A percentile compares a stretch with the other conserved stretches of the same genome.
Conservation (phyloP, 2,797 vertebrate genomes). For the Echiichthys vipera region DNA sequence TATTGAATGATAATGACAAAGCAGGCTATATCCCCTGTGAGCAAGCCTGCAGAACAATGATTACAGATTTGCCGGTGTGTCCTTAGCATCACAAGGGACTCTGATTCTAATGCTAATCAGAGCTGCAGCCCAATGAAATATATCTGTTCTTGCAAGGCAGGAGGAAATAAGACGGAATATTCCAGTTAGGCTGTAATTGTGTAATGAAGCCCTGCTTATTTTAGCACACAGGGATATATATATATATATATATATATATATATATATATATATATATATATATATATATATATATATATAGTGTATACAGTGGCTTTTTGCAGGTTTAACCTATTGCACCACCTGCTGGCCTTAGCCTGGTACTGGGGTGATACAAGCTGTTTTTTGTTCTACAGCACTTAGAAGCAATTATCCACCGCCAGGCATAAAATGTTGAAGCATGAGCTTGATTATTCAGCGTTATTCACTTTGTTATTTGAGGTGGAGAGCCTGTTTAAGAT, state of each 20-base stretch:
- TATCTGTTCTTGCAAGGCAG: conserved; percentile 56
- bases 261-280: no score
- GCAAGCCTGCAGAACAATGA: conserved; percentile 78
- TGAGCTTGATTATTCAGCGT: conserved; percentile 13
- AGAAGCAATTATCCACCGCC: conserved; percentile 21
- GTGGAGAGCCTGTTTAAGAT: conserved; percentile 2
- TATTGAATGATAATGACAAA: conserved; percentile 75
- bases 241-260: no score
- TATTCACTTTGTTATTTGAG: conserved; percentile 25
- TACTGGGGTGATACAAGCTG: background rate
- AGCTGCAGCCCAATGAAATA: conserved; percentile 59
- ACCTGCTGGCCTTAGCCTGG: conserved; percentile 62
- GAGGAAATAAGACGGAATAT: conserved; percentile 57
- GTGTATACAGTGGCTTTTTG: background rate
- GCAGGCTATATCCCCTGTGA: conserved; percentile 64
- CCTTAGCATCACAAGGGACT: conserved; percentile 60
- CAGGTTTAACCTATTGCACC: conserved; percentile 60
- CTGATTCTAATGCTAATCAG: conserved; percentile 78
- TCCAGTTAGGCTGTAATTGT: conserved; percentile 45
- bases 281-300: no score
- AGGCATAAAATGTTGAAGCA: conserved; percentile 13
- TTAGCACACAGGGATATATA: conserved; percentile 15
- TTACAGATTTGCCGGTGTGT: conserved; percentile 76
- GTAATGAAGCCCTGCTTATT: conserved; percentile 38
- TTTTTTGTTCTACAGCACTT: background rate